Conservation (phyloP, 1,140 invertebrate species). For the Teleopsis dalmanni region DNA sequence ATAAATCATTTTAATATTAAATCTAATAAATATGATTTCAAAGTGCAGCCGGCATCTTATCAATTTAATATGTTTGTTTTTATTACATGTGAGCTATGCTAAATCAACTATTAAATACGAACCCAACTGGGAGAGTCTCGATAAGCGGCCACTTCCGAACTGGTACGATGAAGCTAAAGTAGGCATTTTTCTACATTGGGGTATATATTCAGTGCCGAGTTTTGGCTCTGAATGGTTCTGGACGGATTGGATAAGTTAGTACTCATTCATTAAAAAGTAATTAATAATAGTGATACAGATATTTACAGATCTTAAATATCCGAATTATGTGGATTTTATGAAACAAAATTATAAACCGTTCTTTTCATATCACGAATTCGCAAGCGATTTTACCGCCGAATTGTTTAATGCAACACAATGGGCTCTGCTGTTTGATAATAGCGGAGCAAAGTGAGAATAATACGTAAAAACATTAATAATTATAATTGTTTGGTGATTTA, state of each 20-base stretch:
- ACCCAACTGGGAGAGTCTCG: constrained; percentile 76
- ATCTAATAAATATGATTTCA: too few species aligned
- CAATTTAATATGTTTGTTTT: neutral
- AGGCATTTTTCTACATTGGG: constrained; percentile 92
- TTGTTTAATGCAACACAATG: constrained; percentile 72
- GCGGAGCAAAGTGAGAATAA: constrained; percentile 79
- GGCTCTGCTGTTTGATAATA: constrained; percentile 64
- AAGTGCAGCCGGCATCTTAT: neutral
- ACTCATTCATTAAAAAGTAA: constrained; percentile 15
- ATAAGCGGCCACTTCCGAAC: constrained; percentile 67
- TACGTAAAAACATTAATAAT: too few species aligned
- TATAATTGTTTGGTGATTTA: too few species aligned
- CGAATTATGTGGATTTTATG: constrained; percentile 57
- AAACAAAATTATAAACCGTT: constrained; percentile 66
- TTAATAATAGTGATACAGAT: neutral
- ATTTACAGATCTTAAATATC: constrained; percentile 20
- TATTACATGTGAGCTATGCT: neutral
- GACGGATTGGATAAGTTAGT: constrained; percentile 62
- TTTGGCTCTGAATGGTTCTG: constrained; percentile 85
- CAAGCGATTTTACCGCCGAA: constrained; percentile 68
- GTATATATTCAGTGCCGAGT: constrained; percentile 83
- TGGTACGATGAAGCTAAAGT: constrained; percentile 90
- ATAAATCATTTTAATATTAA: too few species aligned
- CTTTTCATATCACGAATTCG: constrained; percentile 84
- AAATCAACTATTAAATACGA: constrained; percentile 48